Evolutionary conservation across 2,797 vertebrate species (phyloP), one percentile per base, ranked within the genome.

Genomic region (Gambelia wislizenii): DNA sequence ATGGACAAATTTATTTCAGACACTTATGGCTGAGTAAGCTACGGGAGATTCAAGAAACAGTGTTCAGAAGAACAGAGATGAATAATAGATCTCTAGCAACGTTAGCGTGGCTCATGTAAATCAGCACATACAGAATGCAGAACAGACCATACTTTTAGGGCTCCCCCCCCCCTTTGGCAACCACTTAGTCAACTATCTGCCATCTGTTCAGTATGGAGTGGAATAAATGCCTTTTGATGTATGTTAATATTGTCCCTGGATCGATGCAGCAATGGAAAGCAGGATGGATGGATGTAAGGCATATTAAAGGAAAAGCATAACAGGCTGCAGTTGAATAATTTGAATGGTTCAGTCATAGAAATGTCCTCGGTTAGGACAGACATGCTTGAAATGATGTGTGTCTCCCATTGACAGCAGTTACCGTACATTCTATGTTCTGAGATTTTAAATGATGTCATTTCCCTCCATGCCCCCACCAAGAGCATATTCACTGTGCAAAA

Each of bases 161-260:
- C 25, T 33, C 5, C 25, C 22, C 33, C 5, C 42, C 20, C 13
- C 47, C 25, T 52, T 76, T 74, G 91, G 83, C 14, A 80, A 16
- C 89, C 79, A 84, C 85, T 86, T 25, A 82, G 47, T 83, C 47
- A 72, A 92, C 22, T 93, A 92, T 67, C 56, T 94, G 81, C 94
- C 94, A 95, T 94, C 94, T 96, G 94, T 90, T 95, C 91, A 82
- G 22, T 69, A 88, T 5, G 90, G 83, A 2, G 0, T 88, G 78
- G 85, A 94, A 94, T 89, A 93, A 91, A 91, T 93, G 36, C 20
- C n/a, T 92, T 93, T 90, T 95, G 85, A 94, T 94, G 84, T 91
- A 52, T 90, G 13, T 87, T 95, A 93, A 89, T 89, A 88, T 77
- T 44, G 39, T 86, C 20, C 8, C 9, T 89, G 36, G 33, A 92